Evolutionary conservation across 2,888 invertebrate genomes (phyloP).

Genomic region (Bembecia ichneumoniformis): DNA sequence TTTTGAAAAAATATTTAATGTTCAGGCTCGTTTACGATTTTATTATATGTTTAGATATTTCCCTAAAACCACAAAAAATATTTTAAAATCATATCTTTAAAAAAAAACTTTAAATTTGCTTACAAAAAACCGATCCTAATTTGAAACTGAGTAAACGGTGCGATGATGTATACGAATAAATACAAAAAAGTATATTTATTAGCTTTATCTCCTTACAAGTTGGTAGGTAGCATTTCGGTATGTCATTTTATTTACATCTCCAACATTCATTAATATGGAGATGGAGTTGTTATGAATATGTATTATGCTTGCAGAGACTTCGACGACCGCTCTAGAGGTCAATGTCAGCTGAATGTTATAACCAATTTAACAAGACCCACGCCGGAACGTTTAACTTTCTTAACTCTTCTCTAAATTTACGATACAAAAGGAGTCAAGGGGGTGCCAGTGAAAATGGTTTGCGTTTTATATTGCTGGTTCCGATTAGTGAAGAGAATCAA

Average conservation of each 20-base stretch:
- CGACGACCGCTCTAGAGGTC: slow-evolving; percentile 51
- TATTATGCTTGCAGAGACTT: slow-evolving; percentile 48
- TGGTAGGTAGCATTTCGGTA: slow-evolving; percentile 20
- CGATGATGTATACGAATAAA: no score
- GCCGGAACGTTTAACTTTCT: slow-evolving; percentile 24
- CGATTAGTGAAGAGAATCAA: slow-evolving; percentile 17
- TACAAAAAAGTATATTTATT: no score
- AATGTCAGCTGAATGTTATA: slow-evolving; percentile 48
- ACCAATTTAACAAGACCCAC: slow-evolving; percentile 30
- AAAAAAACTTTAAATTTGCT: no score
- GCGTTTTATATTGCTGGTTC: slow-evolving; percentile 33
- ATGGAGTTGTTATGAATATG: slow-evolving; percentile 51
- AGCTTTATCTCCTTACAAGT: not conserved
- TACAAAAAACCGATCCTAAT: no score
- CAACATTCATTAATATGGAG: slow-evolving; percentile 46
- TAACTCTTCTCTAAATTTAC: slow-evolving; percentile 23
- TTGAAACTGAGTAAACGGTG: no score
- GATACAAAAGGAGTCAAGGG: slow-evolving; percentile 22
- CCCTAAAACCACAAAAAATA: no score
- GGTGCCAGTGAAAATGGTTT: slow-evolving; percentile 26
- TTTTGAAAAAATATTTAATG: no score
- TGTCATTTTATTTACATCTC: slow-evolving; percentile 33
- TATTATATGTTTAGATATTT: no score
- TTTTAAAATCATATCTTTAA: no score
- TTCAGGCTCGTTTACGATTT: no score